These are phyloP conservation scores for Notoglanidium macrostoma DNA, from an alignment of 2,797 vertebrate species.

Conservation along the genomic window DNA sequence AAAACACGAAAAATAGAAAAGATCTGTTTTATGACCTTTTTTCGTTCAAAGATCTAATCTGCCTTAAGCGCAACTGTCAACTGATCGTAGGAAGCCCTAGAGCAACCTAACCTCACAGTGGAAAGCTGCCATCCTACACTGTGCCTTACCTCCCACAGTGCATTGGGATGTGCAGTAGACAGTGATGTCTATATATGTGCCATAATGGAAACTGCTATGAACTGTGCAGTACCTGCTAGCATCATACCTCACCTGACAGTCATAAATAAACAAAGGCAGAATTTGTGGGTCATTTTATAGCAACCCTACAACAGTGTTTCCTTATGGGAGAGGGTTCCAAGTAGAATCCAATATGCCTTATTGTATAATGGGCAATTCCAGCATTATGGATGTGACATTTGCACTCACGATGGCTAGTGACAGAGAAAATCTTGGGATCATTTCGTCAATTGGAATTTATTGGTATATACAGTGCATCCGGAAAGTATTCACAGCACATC, in stretches of 20 bases:
- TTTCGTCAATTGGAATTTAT: neutral
- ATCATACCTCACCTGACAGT: neutral
- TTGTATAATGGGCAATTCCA: neutral
- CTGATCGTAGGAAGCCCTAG: neutral
- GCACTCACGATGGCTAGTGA: neutral
- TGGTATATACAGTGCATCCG: too few species aligned
- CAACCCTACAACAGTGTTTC: neutral
- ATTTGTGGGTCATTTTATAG: too few species aligned
- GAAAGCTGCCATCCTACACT: neutral
- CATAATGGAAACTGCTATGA: neutral
- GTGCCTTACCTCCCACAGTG: neutral
- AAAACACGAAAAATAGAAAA: neutral
- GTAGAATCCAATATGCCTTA: neutral
- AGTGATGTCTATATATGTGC: neutral
- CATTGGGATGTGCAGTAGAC: neutral
- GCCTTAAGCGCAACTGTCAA: neutral
- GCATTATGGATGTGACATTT: neutral
- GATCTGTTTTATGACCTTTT: neutral
- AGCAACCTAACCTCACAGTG: slow-evolving; percentile 22
- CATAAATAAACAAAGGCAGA: neutral
- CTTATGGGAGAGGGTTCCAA: neutral
- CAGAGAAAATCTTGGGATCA: neutral
- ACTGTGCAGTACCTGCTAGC: neutral
- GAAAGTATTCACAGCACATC: too few species aligned
- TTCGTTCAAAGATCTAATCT: neutral